Evolutionary conservation across 1,140 invertebrate species (phyloP).

Genomic region (Caenorhabditis briggsae): DNA sequence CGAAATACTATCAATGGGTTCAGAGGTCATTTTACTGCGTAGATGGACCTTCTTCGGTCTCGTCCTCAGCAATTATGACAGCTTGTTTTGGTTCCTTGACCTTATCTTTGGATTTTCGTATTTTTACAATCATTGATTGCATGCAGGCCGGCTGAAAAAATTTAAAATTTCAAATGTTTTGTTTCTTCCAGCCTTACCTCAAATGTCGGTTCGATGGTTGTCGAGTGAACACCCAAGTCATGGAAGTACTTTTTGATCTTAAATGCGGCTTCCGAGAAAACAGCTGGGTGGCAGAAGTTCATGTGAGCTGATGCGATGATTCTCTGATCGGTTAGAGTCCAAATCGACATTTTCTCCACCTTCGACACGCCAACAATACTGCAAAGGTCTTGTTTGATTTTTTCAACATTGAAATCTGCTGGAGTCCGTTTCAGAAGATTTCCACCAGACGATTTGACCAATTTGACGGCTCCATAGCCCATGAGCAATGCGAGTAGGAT

Average conservation of each 20-base stretch:
- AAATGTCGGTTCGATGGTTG: slow-evolving; percentile 23
- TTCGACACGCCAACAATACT: slow-evolving; percentile 13
- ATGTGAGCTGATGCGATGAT: slow-evolving; percentile 27
- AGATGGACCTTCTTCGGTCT: neutral
- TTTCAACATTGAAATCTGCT: neutral
- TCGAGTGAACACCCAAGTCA: slow-evolving; percentile 24
- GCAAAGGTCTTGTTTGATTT: neutral
- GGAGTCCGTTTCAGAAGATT: slow-evolving; percentile 2
- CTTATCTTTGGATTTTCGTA: neutral
- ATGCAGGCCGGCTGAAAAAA: neutral
- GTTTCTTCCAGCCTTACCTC: neutral
- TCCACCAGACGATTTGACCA: neutral
- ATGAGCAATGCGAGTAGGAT: neutral
- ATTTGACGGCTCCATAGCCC: neutral
- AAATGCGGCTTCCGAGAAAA: slow-evolving; percentile 3
- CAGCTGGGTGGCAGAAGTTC: slow-evolving; percentile 19
- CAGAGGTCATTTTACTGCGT: neutral
- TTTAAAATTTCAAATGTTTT: neutral
- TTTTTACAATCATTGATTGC: neutral
- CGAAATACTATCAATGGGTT: no score
- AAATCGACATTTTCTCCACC: slow-evolving; percentile 21
- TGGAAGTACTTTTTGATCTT: slow-evolving; percentile 45
- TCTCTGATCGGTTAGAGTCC: slow-evolving; percentile 10
- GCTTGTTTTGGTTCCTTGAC: neutral
- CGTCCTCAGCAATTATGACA: no score